These are phyloP conservation scores for Cathartes aura DNA, from an alignment of 2,113 vertebrate genomes.

Conservation along the genomic window DNA sequence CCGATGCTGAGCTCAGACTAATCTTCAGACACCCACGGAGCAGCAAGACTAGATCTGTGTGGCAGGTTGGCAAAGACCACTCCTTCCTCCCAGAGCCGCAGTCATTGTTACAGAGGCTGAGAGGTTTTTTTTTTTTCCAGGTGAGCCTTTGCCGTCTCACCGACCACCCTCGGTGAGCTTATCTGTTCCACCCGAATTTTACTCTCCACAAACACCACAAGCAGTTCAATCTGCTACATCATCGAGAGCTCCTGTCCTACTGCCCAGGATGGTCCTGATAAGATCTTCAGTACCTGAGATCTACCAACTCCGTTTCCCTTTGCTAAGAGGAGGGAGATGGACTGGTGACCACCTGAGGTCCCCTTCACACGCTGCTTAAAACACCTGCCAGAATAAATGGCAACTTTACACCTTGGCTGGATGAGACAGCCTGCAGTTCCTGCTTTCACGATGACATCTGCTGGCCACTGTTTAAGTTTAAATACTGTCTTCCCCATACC, in stretches of 20 bases:
- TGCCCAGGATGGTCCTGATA: not conserved
- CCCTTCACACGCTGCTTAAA: not conserved
- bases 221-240: not conserved
- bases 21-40: not conserved
- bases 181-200: not conserved
- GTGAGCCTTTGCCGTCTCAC: not conserved
- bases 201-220: not conserved
- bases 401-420: not conserved
- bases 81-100: not conserved
- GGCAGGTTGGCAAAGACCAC: too few species aligned
- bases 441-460: not conserved
- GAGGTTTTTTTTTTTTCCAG: not conserved
- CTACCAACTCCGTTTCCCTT: not conserved
- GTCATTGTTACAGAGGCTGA: accelerated
- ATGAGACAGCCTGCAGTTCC: not conserved
- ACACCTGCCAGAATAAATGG: not conserved
- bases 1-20: not conserved
- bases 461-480: not conserved
- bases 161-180: not conserved
- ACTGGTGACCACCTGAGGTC: not conserved
- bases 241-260: not conserved
- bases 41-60: accelerated
- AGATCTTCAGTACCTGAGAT: not conserved
- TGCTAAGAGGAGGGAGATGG: not conserved
- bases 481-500: not conserved